These are phyloP conservation scores for Cetonia aurata DNA, from an alignment of 2,888 invertebrate genomes.

Conservation along the genomic window DNA sequence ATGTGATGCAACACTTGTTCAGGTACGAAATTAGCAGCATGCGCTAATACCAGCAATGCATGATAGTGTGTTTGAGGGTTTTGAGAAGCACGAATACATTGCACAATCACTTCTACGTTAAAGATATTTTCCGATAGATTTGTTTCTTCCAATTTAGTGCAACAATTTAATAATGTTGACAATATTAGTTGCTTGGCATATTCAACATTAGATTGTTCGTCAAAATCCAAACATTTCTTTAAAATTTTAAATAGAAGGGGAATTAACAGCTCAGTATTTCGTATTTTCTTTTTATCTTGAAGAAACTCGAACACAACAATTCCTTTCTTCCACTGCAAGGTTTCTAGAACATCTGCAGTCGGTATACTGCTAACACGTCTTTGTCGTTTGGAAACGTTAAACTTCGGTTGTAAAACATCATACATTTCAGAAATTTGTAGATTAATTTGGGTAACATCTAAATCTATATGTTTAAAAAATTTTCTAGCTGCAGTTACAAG, in stretches of 20 bases:
- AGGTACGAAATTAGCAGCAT: slow-evolving; percentile 83
- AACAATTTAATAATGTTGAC: slow-evolving; percentile 80
- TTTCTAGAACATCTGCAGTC: slow-evolving; percentile 74
- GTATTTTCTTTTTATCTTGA: slow-evolving; percentile 86
- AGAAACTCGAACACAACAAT: slow-evolving; percentile 85
- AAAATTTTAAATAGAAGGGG: slow-evolving; percentile 83
- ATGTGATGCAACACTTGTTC: slow-evolving; percentile 91
- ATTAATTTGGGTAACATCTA: slow-evolving; percentile 74
- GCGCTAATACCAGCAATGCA: slow-evolving; percentile 85
- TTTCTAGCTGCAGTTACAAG: slow-evolving; percentile 74
- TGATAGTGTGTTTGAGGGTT: slow-evolving; percentile 97
- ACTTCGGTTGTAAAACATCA: slow-evolving; percentile 66
- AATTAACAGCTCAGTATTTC: slow-evolving; percentile 76
- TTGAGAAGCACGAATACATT: slow-evolving; percentile 89
- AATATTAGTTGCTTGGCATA: slow-evolving; percentile 91
- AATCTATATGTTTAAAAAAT: slow-evolving; percentile 75
- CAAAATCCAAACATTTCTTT: slow-evolving; percentile 82
- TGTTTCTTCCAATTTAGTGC: slow-evolving; percentile 70
- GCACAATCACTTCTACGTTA: slow-evolving; percentile 84
- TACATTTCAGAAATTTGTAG: slow-evolving; percentile 74
- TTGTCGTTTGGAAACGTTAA: slow-evolving; percentile 63
- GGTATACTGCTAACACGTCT: slow-evolving; percentile 67
- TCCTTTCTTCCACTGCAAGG: slow-evolving; percentile 82
- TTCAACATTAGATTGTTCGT: slow-evolving; percentile 85
- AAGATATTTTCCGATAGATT: slow-evolving; percentile 68